Conservation (phyloP, 2,797 vertebrate genomes). For the Nasua narica region DNA sequence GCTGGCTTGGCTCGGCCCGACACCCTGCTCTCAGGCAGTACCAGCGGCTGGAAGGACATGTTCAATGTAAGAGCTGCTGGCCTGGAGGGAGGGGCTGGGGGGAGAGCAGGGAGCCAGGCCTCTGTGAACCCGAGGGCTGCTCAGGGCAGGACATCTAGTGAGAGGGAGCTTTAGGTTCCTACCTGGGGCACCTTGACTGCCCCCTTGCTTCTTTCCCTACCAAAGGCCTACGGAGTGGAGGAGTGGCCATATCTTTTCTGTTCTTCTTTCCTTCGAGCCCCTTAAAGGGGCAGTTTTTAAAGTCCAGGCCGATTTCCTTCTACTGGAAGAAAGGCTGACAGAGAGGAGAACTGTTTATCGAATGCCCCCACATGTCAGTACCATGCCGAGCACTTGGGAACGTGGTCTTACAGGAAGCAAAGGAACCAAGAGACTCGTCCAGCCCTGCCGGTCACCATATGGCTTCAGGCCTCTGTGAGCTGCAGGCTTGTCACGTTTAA, state of each 20-base stretch:
- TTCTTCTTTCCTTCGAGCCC: not conserved
- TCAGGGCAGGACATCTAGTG: not conserved
- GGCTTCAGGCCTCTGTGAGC: not conserved
- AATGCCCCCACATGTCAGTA: not conserved
- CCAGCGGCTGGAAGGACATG: conserved; percentile 95
- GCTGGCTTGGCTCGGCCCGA: conserved; percentile 93
- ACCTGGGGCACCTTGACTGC: not conserved
- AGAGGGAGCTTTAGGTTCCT: not conserved
- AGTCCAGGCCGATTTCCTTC: not conserved
- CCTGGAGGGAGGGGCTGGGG: not conserved
- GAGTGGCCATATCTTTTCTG: not conserved
- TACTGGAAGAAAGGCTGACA: not conserved
- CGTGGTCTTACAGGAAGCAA: not conserved
- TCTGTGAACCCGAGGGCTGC: not conserved
- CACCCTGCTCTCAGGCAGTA: conserved; percentile 92
- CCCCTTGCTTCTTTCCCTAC: not conserved
- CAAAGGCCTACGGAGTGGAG: not conserved
- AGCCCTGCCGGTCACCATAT: not conserved
- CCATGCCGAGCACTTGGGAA: not conserved
- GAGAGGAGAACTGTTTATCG: not conserved
- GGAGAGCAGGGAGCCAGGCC: not conserved
- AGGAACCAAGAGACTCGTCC: not conserved
- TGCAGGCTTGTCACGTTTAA: not conserved
- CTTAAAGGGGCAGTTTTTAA: not conserved
- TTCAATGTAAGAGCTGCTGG: conserved; percentile 88